Evolutionary conservation across 2,888 invertebrate genomes (phyloP).

Genomic region (Trilocha varians): DNA sequence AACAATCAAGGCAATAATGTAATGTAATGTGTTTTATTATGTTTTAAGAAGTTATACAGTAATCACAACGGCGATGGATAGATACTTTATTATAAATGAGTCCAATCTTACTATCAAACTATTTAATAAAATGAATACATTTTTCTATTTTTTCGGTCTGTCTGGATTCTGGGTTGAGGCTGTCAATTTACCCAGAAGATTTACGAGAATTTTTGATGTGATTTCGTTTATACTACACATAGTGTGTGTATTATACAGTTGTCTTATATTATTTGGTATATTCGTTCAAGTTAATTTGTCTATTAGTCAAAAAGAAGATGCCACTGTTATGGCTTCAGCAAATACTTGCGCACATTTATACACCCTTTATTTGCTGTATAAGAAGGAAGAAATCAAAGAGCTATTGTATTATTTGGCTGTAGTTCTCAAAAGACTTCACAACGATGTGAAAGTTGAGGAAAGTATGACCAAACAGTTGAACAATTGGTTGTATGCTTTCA

Average conservation of each 20-base stretch:
- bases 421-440: conserved; percentile 13
- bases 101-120: conserved; percentile 11
- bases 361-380: conserved; percentile 7
- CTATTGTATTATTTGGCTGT: conserved; percentile 13
- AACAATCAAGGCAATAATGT: too few relatives aligned
- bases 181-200: conserved; percentile 10
- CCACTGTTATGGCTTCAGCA: conserved; percentile 8
- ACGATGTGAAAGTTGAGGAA: conserved; percentile 11
- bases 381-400: conserved; percentile 11
- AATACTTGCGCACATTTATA: conserved; percentile 9
- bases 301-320: conserved; percentile 10
- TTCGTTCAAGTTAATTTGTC: conserved; percentile 9
- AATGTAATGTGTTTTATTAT: too few relatives aligned
- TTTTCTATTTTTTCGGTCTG: conserved; percentile 9
- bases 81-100: too few relatives aligned
- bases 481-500: conserved; percentile 10
- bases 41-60: too few relatives aligned
- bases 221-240: conserved; percentile 5
- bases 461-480: conserved; percentile 16
- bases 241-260: not conserved
- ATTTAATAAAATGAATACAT: conserved; percentile 11
- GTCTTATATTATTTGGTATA: conserved; percentile 5
- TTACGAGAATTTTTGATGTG: conserved; percentile 10
- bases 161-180: conserved; percentile 20
- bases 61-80: too few relatives aligned